phyloP scores from a whole-genome alignment of 2,113 vertebrate species.

The Solea senegalensis region DNA sequence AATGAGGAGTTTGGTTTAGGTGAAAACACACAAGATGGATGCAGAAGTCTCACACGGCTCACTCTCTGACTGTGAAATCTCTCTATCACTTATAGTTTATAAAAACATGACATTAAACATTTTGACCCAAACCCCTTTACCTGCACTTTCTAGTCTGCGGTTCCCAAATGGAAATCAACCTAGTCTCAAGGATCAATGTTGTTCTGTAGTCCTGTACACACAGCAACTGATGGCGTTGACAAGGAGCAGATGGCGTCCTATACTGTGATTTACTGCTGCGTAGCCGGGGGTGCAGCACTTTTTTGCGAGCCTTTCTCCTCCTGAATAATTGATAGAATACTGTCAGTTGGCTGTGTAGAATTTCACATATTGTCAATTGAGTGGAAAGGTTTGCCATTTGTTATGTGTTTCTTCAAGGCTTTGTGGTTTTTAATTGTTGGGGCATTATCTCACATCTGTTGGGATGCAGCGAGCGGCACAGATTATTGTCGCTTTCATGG shows the following conservation, averaged over 20 bases:
- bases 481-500: constrained; percentile 33
- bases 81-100: not conserved
- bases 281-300: constrained; percentile 62
- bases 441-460: constrained; percentile 54
- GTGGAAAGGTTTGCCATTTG: constrained; percentile 35
- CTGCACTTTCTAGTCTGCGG: constrained; percentile 4
- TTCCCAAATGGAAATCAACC: constrained; percentile 41
- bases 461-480: constrained; percentile 8
- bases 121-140: not conserved
- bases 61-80: not conserved
- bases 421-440: constrained; percentile 60
- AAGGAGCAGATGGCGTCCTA: constrained; percentile 69
- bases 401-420: constrained; percentile 54
- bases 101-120: not conserved
- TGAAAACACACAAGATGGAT: constrained; percentile 13
- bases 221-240: constrained; percentile 52
- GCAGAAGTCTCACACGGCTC: constrained; percentile 7
- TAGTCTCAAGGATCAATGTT: constrained; percentile 57
- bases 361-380: constrained; percentile 60
- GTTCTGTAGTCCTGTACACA: constrained; percentile 42
- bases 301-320: constrained; percentile 62
- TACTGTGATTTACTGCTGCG: constrained; percentile 74
- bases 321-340: constrained; percentile 72
- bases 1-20: constrained; percentile 38
- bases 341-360: constrained; percentile 57